phyloP scores from a whole-genome alignment of 1,140 invertebrate genomes.

The Drosophila subpulchrella region DNA sequence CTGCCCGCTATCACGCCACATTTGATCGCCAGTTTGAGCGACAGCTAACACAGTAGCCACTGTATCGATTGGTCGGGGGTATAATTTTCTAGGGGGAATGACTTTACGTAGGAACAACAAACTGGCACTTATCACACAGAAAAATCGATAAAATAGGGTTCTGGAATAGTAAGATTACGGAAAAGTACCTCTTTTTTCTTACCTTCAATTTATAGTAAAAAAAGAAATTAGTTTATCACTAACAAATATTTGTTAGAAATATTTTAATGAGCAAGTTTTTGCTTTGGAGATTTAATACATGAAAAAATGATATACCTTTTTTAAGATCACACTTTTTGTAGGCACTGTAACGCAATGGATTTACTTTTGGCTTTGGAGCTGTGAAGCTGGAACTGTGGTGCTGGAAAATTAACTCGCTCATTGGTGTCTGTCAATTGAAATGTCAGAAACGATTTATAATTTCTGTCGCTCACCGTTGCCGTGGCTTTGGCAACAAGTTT shows the following conservation, averaged over 20 bases:
- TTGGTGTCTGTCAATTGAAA: constrained; percentile 83
- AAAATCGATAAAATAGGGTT: background rate
- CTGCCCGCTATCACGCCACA: constrained; percentile 25
- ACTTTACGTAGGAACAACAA: background rate
- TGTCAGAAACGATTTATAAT: constrained; percentile 84
- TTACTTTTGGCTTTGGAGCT: constrained; percentile 30
- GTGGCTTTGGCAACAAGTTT: constrained; percentile 68
- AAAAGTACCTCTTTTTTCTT: no score
- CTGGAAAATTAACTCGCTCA: constrained; percentile 83
- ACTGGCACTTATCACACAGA: background rate
- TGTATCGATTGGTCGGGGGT: constrained; percentile 10
- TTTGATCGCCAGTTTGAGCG: constrained; percentile 75
- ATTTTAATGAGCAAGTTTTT: no score
- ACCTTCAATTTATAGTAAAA: no score
- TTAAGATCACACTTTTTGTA: constrained; percentile 18
- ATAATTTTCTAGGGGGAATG: background rate
- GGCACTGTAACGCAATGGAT: constrained; percentile 41
- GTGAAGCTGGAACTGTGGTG: constrained; percentile 26
- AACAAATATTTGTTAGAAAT: background rate
- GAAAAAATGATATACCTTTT: no score
- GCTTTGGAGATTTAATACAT: no score
- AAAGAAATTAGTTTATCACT: background rate
- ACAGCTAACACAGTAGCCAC: constrained; percentile 76
- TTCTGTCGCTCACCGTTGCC: constrained; percentile 59
- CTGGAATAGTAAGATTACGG: background rate